Evolutionary conservation across 2,797 vertebrate species (phyloP), one percentile per base, ranked within the genome.

Genomic region (Pteropus rufus): DNA sequence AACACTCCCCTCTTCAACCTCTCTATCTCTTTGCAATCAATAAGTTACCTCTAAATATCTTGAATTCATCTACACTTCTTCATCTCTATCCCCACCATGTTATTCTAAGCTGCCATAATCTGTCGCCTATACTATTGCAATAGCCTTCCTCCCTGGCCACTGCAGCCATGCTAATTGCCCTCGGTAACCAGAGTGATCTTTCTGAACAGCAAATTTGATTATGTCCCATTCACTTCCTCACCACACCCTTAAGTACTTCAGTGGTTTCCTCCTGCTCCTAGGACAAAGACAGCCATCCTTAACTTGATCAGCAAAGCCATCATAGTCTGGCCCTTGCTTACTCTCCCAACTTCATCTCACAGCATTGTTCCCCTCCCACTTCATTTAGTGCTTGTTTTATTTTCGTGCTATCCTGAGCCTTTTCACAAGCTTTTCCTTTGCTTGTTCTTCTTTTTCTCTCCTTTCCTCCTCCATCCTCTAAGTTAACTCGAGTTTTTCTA

Each of bases 131-230:
- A 5, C 58, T 39, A 0, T 54, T 75, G 24, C 11, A 26, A 0
- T n/a, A 39, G 65, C 9, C 26, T 76, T 76, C 41, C 31, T 36
- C 4, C 2, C 31, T 46, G n/a, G 52, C n/a, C 41, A 2, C 41
- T 16, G 4, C 2, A 52, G 58, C n/a, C 41, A 0, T 3, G 1
- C 44, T 18, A 6, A 34, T 54, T 18, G 41, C 21, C 19, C 23
- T 91, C 29, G 21, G 16, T n/a, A 70, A 44, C 19, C 70, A 87
- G 84, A 72, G 34, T 34, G 49, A n/a, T 62, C 58, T 36, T 84
- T 89, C 79, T n/a, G 29, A 84, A 52, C 0, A 62, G 26, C 49
- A 34, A 31, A 39, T 58, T 41, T 58, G 29, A 36, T 49, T 2
- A 0, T 34, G 58, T 67, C 41, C 2, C 36, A 9, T 67, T 79